phyloP scores from a whole-genome alignment of 35 echinoderm and acorn worm genomes.

The Apostichopus japonicus region DNA sequence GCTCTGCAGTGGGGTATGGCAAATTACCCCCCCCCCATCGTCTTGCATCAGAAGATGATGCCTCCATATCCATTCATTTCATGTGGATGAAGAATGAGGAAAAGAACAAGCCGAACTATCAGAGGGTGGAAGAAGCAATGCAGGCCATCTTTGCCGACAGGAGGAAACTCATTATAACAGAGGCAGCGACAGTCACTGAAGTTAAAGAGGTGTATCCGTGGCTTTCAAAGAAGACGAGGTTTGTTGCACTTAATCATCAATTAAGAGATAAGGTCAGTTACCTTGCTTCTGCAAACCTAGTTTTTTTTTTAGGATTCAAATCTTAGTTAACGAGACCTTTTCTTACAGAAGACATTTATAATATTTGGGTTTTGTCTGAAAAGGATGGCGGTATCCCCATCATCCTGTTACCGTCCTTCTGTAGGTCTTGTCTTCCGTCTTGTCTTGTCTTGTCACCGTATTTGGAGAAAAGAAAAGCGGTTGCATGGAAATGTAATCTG shows the following conservation, averaged over 20 bases:
- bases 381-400: too few relatives aligned
- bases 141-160: constrained; percentile 15
- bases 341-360: too few relatives aligned
- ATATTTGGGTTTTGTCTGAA: too few relatives aligned
- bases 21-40: not conserved
- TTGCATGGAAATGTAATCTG: too few relatives aligned
- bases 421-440: too few relatives aligned
- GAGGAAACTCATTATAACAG: not conserved
- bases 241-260: not conserved
- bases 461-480: too few relatives aligned
- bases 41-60: constrained; percentile 27
- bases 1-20: constrained; percentile 27
- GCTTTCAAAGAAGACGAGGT: constrained; percentile 55
- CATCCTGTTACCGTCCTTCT: too few relatives aligned
- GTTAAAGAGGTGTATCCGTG: constrained; percentile 45
- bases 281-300: too few relatives aligned
- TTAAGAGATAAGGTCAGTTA: too few relatives aligned
- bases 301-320: too few relatives aligned
- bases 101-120: constrained; percentile 47
- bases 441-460: too few relatives aligned
- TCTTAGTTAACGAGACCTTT: too few relatives aligned
- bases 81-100: constrained; percentile 25
- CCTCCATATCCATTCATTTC: not conserved
- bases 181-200: not conserved
- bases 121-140: constrained; percentile 1